phyloP scores from a whole-genome alignment of 2,113 vertebrate species.

The Anas platyrhynchos region DNA sequence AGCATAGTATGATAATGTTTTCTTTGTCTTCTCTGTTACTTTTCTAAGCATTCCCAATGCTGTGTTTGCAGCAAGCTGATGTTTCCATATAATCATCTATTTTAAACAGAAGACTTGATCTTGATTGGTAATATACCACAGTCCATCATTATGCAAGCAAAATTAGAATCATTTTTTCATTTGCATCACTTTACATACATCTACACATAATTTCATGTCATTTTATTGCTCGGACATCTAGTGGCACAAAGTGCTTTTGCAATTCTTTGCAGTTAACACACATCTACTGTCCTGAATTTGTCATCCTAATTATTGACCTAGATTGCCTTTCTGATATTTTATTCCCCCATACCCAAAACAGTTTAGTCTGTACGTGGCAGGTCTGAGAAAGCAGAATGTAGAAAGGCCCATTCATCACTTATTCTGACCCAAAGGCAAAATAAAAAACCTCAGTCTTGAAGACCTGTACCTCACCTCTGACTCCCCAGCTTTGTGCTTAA shows the following conservation, averaged over 20 bases:
- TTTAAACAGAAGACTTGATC: not conserved
- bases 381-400: not conserved
- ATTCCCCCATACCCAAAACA: not conserved
- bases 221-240: not conserved
- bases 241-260: not conserved
- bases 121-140: not conserved
- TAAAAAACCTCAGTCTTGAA: not conserved
- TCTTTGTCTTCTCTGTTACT: not conserved
- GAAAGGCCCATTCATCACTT: not conserved
- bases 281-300: not conserved
- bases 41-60: not conserved
- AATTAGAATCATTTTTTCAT: not conserved
- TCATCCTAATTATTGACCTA: not conserved
- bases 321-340: not conserved
- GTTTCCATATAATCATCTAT: not conserved
- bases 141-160: not conserved
- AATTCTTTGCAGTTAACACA: not conserved
- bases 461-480: not conserved
- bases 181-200: not conserved
- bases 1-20: not conserved
- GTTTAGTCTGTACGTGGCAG: not conserved
- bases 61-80: not conserved
- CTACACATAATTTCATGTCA: not conserved
- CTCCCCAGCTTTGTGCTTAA: not conserved
- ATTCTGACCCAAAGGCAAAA: not conserved